These are phyloP conservation scores for Lepidurus apus DNA, from an alignment of 1,140 invertebrate genomes.

Conservation along the genomic window DNA sequence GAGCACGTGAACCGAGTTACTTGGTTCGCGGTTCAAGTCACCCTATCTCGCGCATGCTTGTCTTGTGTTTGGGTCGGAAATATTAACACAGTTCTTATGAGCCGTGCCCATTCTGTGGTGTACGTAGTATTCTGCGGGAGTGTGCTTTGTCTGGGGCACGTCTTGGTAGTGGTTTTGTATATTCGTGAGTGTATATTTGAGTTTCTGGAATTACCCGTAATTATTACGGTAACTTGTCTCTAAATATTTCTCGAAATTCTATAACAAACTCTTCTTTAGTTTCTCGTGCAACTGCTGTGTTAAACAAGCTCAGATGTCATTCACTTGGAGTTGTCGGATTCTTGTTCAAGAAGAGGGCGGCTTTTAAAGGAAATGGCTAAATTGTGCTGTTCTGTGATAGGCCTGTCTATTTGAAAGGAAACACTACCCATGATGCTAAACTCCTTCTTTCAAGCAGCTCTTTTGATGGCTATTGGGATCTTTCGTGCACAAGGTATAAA, in stretches of 20 bases:
- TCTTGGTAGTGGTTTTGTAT: slow-evolving; percentile 14
- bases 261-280: background rate
- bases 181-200: slow-evolving; percentile 1
- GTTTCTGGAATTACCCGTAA: background rate
- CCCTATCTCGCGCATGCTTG: too few species aligned
- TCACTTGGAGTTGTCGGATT: background rate
- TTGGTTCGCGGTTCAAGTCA: too few species aligned
- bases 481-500: background rate
- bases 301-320: background rate
- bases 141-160: slow-evolving; percentile 7
- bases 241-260: background rate
- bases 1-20: too few species aligned
- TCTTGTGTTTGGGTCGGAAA: too few species aligned
- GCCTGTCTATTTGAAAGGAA: background rate
- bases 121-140: background rate
- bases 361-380: slow-evolving; percentile 1
- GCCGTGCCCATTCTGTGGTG: too few species aligned
- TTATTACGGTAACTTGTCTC: background rate
- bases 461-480: background rate
- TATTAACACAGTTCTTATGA: too few species aligned
- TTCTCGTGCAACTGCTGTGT: background rate
- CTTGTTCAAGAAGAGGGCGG: background rate
- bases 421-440: background rate
- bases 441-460: background rate
- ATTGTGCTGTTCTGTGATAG: background rate